These are phyloP conservation scores for Listronotus oregonensis DNA, from an alignment of 1,140 invertebrate species.

Conservation along the genomic window DNA sequence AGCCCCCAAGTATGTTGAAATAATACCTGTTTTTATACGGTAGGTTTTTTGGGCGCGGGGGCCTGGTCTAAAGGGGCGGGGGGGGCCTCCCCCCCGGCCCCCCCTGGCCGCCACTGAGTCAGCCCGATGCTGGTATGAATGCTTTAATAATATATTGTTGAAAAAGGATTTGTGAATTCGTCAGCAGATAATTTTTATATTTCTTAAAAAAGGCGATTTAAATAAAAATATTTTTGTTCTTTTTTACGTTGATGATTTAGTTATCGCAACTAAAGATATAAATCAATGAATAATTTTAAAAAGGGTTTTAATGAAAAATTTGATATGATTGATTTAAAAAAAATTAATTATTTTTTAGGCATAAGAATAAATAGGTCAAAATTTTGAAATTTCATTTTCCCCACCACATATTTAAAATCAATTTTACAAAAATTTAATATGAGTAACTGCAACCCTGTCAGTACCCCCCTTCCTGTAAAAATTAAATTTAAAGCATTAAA, in stretches of 20 bases:
- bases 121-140: conserved; percentile 44
- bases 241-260: too few species aligned
- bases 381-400: background rate
- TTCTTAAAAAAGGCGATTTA: background rate
- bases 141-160: background rate
- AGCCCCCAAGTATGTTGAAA: too few species aligned
- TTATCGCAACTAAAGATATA: too few species aligned
- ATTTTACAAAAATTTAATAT: conserved; percentile 19
- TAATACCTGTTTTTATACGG: too few species aligned
- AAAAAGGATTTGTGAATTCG: too few species aligned
- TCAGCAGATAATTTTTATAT: background rate
- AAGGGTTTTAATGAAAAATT: background rate
- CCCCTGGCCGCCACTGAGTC: too few species aligned
- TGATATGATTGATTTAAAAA: conserved; percentile 5
- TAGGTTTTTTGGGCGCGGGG: too few species aligned
- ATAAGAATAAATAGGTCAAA: conserved; percentile 1
- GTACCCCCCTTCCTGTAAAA: background rate
- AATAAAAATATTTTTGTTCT: background rate
- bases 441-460: background rate
- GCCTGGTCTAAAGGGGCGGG: too few species aligned
- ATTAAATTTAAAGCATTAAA: background rate
- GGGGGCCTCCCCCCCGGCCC: too few species aligned
- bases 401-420: background rate
- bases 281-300: background rate
- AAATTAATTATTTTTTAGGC: conserved; percentile 7